These are phyloP conservation scores for Drosophila ogumai DNA, from an alignment of 1,140 invertebrate genomes.

Conservation along the genomic window DNA sequence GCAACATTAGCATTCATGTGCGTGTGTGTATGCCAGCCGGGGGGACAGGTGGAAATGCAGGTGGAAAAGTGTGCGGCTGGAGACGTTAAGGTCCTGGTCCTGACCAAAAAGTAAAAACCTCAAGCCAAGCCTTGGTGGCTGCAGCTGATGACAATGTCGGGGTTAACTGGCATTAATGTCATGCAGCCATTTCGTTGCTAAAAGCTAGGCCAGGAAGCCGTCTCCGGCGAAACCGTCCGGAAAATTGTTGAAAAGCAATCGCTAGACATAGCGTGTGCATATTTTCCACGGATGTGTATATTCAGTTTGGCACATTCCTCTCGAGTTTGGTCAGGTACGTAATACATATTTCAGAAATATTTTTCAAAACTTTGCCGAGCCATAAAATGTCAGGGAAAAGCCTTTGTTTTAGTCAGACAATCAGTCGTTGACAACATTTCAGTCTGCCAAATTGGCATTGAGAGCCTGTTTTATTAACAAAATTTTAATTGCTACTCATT, in stretches of 20 bases:
- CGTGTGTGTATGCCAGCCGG: slow-evolving; percentile 38
- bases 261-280: slow-evolving; percentile 25
- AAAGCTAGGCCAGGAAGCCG: slow-evolving; percentile 30
- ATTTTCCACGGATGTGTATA: slow-evolving; percentile 11
- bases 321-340: slow-evolving; percentile 24
- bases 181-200: slow-evolving; percentile 65
- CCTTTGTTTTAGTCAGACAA: slow-evolving; percentile 8
- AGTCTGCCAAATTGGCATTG: slow-evolving; percentile 17
- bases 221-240: slow-evolving; percentile 43
- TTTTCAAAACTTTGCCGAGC: slow-evolving; percentile 13
- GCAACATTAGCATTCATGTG: slow-evolving; percentile 75
- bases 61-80: slow-evolving; percentile 1
- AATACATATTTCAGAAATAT: slow-evolving; percentile 24
- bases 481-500: slow-evolving; percentile 3
- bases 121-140: slow-evolving; percentile 59
- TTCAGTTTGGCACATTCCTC: slow-evolving; percentile 5
- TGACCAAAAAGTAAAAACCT: slow-evolving; percentile 48
- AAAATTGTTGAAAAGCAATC: slow-evolving; percentile 66
- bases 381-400: slow-evolving; percentile 9
- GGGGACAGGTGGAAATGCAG: slow-evolving; percentile 6
- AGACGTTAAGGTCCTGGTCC: slow-evolving; percentile 29
- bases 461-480: background rate
- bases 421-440: slow-evolving; percentile 38
- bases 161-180: slow-evolving; percentile 82
- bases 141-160: slow-evolving; percentile 68